Base-by-base conservation (phyloP, 2,888 invertebrate species). In the Pheosia gnoma region DNA sequence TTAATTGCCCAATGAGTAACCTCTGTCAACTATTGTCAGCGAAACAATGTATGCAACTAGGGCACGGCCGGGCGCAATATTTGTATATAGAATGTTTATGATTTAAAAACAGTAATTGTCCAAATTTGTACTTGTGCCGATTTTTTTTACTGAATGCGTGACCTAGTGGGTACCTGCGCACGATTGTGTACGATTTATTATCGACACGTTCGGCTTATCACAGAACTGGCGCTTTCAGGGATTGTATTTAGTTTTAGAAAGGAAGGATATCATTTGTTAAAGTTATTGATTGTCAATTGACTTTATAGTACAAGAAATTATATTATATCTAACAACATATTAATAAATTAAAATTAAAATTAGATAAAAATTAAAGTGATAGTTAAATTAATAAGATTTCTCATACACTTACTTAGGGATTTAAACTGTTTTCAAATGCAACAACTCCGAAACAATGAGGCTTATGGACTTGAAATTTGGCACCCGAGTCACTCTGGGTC, bases 11-110 rank as follows among this genome's bases (percentile, higher is more conserved):
- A 55, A 39, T 61, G 59, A 38, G 25, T 25, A 25, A 65, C 81
- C 82, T 81, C 70, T 81, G 78, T 51, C 78, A 72, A 71, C 66
- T 72, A 83, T 83, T 83, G 81, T 82, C 70, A 70, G 69, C 66
- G 60, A 65, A 71, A 66, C 68, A 71, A 76, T 70, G 67, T 65
- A 61, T 62, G 55, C 51, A 71, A 75, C 66, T 74, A 55, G 75
- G 63, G 67, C 78, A 78, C 66, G 78, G 78, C 39, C 78, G 65
- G 53, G 67, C 63, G 69, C 67, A 68, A 61, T 60, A 66, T 62
- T 68, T 57, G 65, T 68, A 57, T 67, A 37, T 51, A 45, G 55
- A 65, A 57, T 58, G 38, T 61, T 55, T 70, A 54, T 49, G 59
- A 62, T 58, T 66, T 59, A 60, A 65, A 51, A 63, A 60, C 43